A percentile compares a stretch with the other conserved stretches of the same genome.
phyloP scores from a whole-genome alignment of 2,888 invertebrate genomes.

The Willowsia nigromaculata region DNA sequence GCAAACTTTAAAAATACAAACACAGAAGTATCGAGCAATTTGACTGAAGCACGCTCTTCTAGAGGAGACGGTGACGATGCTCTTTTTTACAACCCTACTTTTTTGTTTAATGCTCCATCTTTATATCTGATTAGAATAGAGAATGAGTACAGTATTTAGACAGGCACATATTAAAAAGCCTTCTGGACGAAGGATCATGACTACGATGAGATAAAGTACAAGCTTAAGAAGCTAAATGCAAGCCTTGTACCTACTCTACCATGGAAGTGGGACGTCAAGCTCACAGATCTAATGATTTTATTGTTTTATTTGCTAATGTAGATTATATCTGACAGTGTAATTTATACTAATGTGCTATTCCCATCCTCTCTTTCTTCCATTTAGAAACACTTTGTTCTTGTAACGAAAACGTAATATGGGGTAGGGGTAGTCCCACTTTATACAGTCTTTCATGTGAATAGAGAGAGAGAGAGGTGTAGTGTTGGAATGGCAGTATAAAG shows the following conservation, averaged over 20 bases:
- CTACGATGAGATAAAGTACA: background rate
- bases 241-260: background rate
- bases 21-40: background rate
- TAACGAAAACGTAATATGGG: background rate
- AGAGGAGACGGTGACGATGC: background rate
- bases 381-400: background rate
- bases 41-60: background rate
- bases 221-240: background rate
- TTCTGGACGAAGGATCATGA: conserved; percentile 6
- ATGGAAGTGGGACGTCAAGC: background rate
- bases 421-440: background rate
- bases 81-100: background rate
- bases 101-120: background rate
- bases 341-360: conserved; percentile 62
- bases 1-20: too few relatives aligned
- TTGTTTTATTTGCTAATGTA: conserved; percentile 71
- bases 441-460: background rate
- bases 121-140: background rate
- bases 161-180: background rate
- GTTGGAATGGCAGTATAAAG: background rate
- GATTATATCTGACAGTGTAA: conserved; percentile 68
- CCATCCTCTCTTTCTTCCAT: conserved; percentile 18
- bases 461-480: background rate
- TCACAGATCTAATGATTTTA: conserved; percentile 67
- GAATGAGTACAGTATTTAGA: background rate